Base-by-base conservation (phyloP, 2,797 vertebrate species). In the Centropyge bicolor region DNA sequence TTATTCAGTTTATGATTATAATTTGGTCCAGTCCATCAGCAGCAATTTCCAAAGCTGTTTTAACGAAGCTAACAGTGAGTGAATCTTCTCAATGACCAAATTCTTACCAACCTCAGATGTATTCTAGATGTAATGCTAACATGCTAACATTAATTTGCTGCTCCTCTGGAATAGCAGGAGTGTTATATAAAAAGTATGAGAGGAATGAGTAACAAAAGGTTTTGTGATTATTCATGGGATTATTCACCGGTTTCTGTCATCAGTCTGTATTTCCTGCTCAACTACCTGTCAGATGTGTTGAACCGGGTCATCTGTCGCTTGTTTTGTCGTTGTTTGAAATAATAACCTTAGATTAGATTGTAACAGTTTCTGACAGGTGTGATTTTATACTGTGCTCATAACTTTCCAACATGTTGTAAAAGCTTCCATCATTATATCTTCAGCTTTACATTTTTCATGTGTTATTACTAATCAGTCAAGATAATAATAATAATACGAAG, bases 221-320 rank as follows among this genome's bases (percentile, higher is more conserved):
- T 66, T n/a, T 7, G 31, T 38, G 31, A 31, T 31, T 31, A 31
- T 52, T 1, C 8, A 12, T 8, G 36, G 24, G 7, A 61, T 6
- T 17, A 31, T 24, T 14, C 17, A 51, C 13, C 24, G 16, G 52
- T 6, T 16, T 55, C 35, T 6, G 68, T n/a, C n/a, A n/a, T n/a
- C 43, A 46, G 48, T 40, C 19, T 61, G 46, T 27, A 5, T 66
- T 65, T 84, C 59, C 49, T 51, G 68, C 49, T 78, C 1, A 4
- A 17, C 56, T 1, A 2, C 5, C 5, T 49, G 12, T 5, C 48
- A 17, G 3, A 5, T 9, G 27, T 41, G 16, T 48, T 17, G 1
- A 54, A 68, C 24, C 46, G 10, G 41, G 22, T 45, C 43, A 76
- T 66, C 57, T 49, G 66, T 22, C n/a, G n/a, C n/a, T n/a, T n/a